These are phyloP conservation scores for Pollenia angustigena DNA, from an alignment of 2,888 invertebrate species.

Conservation along the genomic window DNA sequence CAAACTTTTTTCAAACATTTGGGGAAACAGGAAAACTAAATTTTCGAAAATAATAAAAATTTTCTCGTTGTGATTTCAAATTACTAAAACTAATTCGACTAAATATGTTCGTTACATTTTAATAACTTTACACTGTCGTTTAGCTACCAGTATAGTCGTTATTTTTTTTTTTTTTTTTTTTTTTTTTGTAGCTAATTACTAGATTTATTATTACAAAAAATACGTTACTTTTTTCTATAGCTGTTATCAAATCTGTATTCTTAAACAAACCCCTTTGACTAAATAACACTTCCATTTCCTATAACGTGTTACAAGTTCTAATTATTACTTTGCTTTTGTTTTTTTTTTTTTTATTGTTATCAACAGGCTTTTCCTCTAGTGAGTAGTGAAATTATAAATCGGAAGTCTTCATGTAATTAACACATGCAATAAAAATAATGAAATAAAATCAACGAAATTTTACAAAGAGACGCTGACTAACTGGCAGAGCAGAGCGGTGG, in stretches of 20 bases:
- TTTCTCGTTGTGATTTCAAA: too few species aligned
- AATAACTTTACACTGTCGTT: too few species aligned
- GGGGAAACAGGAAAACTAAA: too few species aligned
- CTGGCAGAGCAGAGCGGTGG: background rate
- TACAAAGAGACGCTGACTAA: background rate
- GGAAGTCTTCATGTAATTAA: slow-evolving; percentile 57
- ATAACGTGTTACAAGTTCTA: background rate
- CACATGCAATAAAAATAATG: slow-evolving; percentile 37
- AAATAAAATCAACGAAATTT: background rate
- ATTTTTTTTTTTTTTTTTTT: background rate
- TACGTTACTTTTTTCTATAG: slow-evolving; percentile 23
- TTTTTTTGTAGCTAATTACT: background rate
- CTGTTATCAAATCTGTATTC: background rate
- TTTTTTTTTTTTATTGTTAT: background rate
- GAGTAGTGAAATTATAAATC: slow-evolving; percentile 39
- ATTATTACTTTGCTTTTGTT: background rate
- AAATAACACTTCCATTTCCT: slow-evolving; percentile 47
- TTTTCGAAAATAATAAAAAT: too few species aligned
- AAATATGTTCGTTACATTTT: too few species aligned
- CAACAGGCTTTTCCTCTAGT: slow-evolving; percentile 8
- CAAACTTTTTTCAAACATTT: too few species aligned
- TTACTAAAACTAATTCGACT: too few species aligned
- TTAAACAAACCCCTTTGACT: background rate
- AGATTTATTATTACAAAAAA: slow-evolving; percentile 7
- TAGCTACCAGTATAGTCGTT: too few species aligned